phyloP scores from a whole-genome alignment of 2,888 invertebrate species.

The Gandaritis pyraliata region DNA sequence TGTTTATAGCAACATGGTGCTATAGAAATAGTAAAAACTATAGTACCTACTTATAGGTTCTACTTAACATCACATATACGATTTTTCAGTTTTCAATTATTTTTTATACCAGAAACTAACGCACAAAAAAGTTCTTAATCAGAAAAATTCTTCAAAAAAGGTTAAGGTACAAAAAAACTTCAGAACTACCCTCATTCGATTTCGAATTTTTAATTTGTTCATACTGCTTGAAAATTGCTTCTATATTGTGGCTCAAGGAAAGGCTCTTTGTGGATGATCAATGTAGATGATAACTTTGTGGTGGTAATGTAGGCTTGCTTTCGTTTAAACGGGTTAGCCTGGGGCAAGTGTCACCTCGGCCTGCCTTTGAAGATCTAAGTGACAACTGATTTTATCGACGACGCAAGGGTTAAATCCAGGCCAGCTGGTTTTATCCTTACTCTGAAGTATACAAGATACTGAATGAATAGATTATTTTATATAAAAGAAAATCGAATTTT shows the following conservation, averaged over 20 bases:
- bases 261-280: conserved; percentile 76
- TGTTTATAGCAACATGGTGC: too few relatives aligned
- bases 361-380: conserved; percentile 44
- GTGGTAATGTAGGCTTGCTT: conserved; percentile 58
- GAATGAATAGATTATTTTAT: too few relatives aligned
- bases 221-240: not conserved
- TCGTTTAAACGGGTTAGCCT: conserved; percentile 74
- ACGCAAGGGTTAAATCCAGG: conserved; percentile 11
- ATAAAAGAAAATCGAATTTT: too few relatives aligned
- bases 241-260: conserved; percentile 18
- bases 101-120: too few relatives aligned
- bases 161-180: too few relatives aligned
- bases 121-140: too few relatives aligned
- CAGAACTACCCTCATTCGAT: too few relatives aligned
- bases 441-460: not conserved
- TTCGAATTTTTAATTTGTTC: not conserved
- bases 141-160: too few relatives aligned
- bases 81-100: too few relatives aligned
- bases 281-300: conserved; percentile 76
- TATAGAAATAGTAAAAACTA: too few relatives aligned
- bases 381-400: conserved; percentile 36
- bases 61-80: too few relatives aligned
- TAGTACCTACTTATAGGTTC: too few relatives aligned
- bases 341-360: conserved; percentile 62
- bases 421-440: conserved; percentile 1